phyloP scores from a whole-genome alignment of 2,113 vertebrate genomes.

The Anolis sagrei region DNA sequence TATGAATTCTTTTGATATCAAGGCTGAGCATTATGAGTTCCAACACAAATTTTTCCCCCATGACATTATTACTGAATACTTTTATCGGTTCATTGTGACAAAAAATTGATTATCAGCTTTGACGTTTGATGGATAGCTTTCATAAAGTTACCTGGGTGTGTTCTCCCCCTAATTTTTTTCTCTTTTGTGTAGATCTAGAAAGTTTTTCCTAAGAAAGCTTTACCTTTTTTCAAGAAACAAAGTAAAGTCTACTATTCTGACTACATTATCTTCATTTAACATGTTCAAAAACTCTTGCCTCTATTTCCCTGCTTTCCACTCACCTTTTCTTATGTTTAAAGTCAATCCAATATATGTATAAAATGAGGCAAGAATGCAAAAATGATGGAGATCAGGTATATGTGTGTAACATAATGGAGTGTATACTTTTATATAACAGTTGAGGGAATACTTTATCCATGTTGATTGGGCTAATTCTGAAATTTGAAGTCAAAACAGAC shows the following conservation, averaged over 20 bases:
- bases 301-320: not conserved
- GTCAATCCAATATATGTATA: too few species aligned
- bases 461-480: too few species aligned
- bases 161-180: not conserved
- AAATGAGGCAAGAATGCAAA: too few species aligned
- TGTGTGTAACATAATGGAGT: too few species aligned
- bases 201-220: conserved; percentile 55
- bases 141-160: conserved; percentile 78
- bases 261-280: not conserved
- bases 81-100: conserved; percentile 93
- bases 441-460: too few species aligned
- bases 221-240: conserved; percentile 58
- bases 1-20: conserved; percentile 88
- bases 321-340: not conserved
- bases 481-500: too few species aligned
- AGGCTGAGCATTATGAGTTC: conserved; percentile 79
- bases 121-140: conserved; percentile 96
- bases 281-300: not conserved
- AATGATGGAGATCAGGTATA: too few species aligned
- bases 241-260: conserved; percentile 40
- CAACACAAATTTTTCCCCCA: conserved; percentile 88
- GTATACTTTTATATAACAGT: too few species aligned
- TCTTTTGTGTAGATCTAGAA: conserved; percentile 56
- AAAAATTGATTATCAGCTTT: conserved; percentile 97
- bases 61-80: conserved; percentile 88